Base-by-base conservation (phyloP, 2,797 vertebrate genomes). In the Glossophaga mutica region DNA sequence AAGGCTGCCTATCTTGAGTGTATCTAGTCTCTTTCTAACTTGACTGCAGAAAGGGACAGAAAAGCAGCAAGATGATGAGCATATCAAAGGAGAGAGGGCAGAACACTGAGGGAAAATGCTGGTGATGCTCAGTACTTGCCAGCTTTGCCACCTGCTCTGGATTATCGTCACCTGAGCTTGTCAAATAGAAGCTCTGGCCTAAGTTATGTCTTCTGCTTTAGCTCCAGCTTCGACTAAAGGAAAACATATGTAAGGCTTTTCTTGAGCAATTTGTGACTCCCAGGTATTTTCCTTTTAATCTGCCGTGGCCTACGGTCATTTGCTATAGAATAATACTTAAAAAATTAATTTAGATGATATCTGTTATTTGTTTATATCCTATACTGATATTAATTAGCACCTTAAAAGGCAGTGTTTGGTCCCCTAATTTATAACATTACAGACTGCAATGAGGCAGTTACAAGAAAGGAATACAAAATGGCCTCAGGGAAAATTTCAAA, bases 401-500 rank as follows among this genome's bases (percentile, higher is more conserved):
- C n/a, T 91, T 94, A 74, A 82, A 95, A 70, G 68, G 57, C 18
- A 93, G 65, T 68, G 48, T 65, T 24, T 16, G 77, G 32, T 34
- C 11, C 44, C 9, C 8, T 68, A 87, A 81, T 65, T 84, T 85
- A 82, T 55, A 59, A 57, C 67, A 86, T 46, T 86, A 87, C 87
- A 81, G 42, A 68, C 1, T 78, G 48, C 15, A 70, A 88, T 74
- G 62, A 90, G n/a, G n/a, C 46, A 81, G 10, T 84, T 71, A 65
- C 22, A 87, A 71, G 26, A 88, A 94, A 78, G 77, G 52, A 67
- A 32, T 44, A 68, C 14, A 92, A 68, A 83, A 90, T 44, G 73
- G 18, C 11, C 39, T 83, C 29, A 57, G n/a, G 39, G 71, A 7
- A 78, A 93, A 83, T 89, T 91, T 85, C 39, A 96, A 95, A 83